Evolutionary conservation across 2,888 invertebrate genomes (phyloP).

Genomic region (Drosophila tripunctata): DNA sequence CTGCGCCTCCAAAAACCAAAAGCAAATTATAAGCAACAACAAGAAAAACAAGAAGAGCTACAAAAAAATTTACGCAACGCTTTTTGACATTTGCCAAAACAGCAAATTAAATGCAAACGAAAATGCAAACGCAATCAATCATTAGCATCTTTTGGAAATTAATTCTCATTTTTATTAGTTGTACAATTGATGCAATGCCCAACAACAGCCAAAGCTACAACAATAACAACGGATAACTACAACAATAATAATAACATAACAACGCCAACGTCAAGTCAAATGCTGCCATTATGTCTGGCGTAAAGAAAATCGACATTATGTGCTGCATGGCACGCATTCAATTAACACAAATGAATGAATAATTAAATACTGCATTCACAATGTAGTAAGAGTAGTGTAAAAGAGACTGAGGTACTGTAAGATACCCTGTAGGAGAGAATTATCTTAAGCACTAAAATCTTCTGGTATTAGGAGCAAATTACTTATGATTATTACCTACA

Average conservation of each 20-base stretch:
- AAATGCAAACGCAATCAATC: conserved; percentile 72
- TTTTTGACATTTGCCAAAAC: conserved; percentile 63
- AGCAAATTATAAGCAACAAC: conserved; percentile 1
- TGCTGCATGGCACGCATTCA: conserved; percentile 72
- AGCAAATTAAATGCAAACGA: conserved; percentile 56
- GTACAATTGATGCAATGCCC: conserved; percentile 41
- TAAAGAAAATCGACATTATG: conserved; percentile 54
- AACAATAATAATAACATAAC: conserved; percentile 3
- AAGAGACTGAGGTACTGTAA: neutral
- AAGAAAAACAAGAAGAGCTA: neutral
- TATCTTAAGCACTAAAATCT: no score
- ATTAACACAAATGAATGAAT: conserved; percentile 75
- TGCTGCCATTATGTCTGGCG: conserved; percentile 77
- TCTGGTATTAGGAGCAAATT: no score
- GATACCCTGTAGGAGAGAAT: conserved; percentile 35
- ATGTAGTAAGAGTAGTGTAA: neutral
- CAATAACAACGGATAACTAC: conserved; percentile 9
- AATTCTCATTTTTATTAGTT: conserved; percentile 66
- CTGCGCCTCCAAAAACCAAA: conserved; percentile 46
- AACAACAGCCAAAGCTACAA: conserved; percentile 18
- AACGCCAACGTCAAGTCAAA: conserved; percentile 64
- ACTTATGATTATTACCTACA: no score
- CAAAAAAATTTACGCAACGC: conserved; percentile 54
- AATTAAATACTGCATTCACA: conserved; percentile 49
- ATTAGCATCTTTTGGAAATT: conserved; percentile 73